phyloP scores from a whole-genome alignment of 2,797 vertebrate species.

The Pseudochaenichthys georgianus region DNA sequence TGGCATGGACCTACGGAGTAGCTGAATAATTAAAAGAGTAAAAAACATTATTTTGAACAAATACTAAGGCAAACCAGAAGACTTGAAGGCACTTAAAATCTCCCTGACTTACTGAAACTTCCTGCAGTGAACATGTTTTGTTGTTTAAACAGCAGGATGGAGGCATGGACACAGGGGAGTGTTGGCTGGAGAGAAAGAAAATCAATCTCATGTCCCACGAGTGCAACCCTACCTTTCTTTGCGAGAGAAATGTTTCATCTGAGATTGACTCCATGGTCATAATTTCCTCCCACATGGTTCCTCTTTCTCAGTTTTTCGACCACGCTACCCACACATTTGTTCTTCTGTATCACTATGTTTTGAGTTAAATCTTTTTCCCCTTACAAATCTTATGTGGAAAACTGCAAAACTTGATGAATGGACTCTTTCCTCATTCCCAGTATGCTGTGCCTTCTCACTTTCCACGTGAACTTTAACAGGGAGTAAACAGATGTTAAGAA shows the following conservation, averaged over 20 bases:
- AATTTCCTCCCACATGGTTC: slow-evolving; percentile 66
- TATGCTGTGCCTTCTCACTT: too few relatives aligned
- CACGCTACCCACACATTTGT: slow-evolving; percentile 57
- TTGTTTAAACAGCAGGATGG: slow-evolving; percentile 47
- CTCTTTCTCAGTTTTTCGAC: slow-evolving; percentile 49
- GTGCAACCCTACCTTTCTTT: slow-evolving; percentile 69
- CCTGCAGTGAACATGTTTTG: not conserved
- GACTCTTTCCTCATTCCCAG: not conserved
- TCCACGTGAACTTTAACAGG: not conserved
- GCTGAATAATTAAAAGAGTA: slow-evolving; percentile 2
- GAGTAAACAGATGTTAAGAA: slow-evolving; percentile 7
- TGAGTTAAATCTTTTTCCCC: not conserved
- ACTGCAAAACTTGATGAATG: slow-evolving; percentile 24
- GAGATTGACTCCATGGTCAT: slow-evolving; percentile 53
- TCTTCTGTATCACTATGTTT: slow-evolving; percentile 35
- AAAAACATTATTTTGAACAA: slow-evolving; percentile 1
- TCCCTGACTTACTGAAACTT: not conserved
- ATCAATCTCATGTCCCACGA: slow-evolving; percentile 41
- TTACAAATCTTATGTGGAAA: slow-evolving; percentile 22
- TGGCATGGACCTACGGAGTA: slow-evolving; percentile 3
- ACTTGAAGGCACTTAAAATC: slow-evolving; percentile 2
- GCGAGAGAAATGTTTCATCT: slow-evolving; percentile 43
- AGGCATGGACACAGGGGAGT: slow-evolving; percentile 48
- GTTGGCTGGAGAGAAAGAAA: slow-evolving; percentile 49
- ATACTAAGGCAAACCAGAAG: slow-evolving; percentile 3